Base-by-base conservation (phyloP, 2,888 invertebrate genomes). In the Alviniconcha strummeri region DNA sequence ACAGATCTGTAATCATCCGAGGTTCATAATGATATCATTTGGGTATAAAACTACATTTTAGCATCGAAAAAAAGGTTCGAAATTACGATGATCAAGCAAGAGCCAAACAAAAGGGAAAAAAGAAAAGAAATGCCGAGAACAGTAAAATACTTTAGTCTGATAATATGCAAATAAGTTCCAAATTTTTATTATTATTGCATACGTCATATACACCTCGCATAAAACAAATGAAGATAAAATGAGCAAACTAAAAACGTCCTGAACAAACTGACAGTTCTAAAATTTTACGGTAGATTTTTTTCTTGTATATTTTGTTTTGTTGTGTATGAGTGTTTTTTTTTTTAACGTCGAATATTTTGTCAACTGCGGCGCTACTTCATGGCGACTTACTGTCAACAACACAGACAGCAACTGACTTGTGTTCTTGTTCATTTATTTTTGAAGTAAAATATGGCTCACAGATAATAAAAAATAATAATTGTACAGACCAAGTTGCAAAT, bases 81-180 rank as follows among this genome's bases (percentile, higher is more conserved):
- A 60, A 60, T 60, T 36, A 36, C 36, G 36, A 36, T 36, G 36
- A 36, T 36, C 36, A 36, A 60, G 60, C 13, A 60, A 60, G 13
- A 60, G 4, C 60, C 60, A 60, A 11, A 60, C 60, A 60, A 13
- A 8, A 60, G 13, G 8, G 1, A 60, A 60, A 60, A 64, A 78
- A 78, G 57, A 57, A 64, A 15, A 60, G 60, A 77, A 57, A 55
- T 36, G 36, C 36, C 0, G 36, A 36, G 36, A 57, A 36, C n/a
- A 57, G 13, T 57, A 77, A 60, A 71, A 72, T 52, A 74, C 9
- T 15, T n/a, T n/a, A 6, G 36, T 17, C n/a, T 82, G 60, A 76
- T 55, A 55, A 52, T 82, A 82, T 82, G 82, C 82, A 82, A 82
- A 82, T 82, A 19, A 55, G 36, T 82, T 75, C 75, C 57, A 77